Percentiles rank a stretch among this genome's conserved stretches.
Conservation (phyloP, 2,797 vertebrate genomes). For the Anniella stebbinsi region DNA sequence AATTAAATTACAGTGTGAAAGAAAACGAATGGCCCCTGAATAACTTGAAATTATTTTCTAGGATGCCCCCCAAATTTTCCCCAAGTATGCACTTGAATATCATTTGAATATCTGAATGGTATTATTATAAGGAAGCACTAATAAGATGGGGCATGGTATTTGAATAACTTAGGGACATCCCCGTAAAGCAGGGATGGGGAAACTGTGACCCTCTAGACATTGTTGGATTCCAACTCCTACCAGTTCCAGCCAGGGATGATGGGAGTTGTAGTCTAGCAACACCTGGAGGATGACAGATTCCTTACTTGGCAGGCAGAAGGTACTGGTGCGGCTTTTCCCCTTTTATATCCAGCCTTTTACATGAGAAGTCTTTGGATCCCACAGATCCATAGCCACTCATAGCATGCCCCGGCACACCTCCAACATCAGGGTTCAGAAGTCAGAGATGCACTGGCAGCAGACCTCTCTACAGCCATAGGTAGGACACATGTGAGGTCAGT, state of each 20-base stretch:
- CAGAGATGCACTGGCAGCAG: neutral
- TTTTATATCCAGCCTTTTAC: no score
- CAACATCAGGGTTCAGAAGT: neutral
- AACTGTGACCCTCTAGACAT: neutral
- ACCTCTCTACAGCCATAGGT: neutral
- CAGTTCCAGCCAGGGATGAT: neutral
- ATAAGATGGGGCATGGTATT: neutral
- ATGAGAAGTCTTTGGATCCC: no score
- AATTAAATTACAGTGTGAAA: constrained; percentile 51
- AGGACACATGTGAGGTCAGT: neutral
- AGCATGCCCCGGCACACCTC: no score
- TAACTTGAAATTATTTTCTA: constrained; percentile 47
- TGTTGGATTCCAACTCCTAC: neutral
- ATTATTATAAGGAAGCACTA: neutral
- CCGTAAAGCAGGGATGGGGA: neutral
- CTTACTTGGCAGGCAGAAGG: no score
- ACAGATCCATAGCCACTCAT: no score
- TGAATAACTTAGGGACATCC: neutral
- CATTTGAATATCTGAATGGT: neutral
- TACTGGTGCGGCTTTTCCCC: no score
- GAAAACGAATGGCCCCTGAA: constrained; percentile 41
- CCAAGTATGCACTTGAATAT: neutral
- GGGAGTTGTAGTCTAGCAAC: neutral
- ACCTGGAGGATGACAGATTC: no score
- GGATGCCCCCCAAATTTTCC: constrained; percentile 4